Evolutionary conservation across 1,140 invertebrate species (phyloP).

Genomic region (Formica exsecta): DNA sequence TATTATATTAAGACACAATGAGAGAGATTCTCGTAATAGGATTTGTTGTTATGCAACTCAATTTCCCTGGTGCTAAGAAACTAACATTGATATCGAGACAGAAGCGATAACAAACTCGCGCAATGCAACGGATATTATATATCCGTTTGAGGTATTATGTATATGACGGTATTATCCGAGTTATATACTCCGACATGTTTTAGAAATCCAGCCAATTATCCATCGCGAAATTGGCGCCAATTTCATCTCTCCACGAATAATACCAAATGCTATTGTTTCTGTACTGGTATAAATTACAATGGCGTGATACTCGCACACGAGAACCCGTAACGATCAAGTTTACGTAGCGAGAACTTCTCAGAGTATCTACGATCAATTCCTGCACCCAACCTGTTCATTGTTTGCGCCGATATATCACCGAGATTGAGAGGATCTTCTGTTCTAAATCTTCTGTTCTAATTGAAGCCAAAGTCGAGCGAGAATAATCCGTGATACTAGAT

Average conservation of each 20-base stretch:
- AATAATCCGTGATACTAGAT: slow-evolving; percentile 26
- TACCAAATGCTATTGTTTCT: slow-evolving; percentile 29
- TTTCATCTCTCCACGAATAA: slow-evolving; percentile 28
- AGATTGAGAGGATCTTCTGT: slow-evolving; percentile 6
- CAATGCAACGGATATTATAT: slow-evolving; percentile 1
- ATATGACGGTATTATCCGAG: slow-evolving; percentile 31
- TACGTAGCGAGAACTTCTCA: slow-evolving; percentile 17
- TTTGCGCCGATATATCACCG: slow-evolving; percentile 5
- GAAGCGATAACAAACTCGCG: slow-evolving; percentile 16
- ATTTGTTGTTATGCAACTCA: slow-evolving; percentile 21
- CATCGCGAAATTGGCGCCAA: slow-evolving; percentile 39
- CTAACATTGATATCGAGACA: background rate
- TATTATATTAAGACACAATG: slow-evolving; percentile 32
- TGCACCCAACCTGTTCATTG: background rate
- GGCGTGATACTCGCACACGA: background rate
- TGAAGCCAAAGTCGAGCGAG: slow-evolving; percentile 11
- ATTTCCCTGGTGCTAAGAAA: slow-evolving; percentile 17
- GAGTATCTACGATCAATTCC: slow-evolving; percentile 32
- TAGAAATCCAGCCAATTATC: slow-evolving; percentile 52
- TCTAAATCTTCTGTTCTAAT: slow-evolving; percentile 40
- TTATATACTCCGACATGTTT: slow-evolving; percentile 24
- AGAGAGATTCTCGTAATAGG: background rate
- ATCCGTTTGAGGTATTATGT: slow-evolving; percentile 12
- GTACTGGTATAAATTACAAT: slow-evolving; percentile 10
- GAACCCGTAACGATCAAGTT: slow-evolving; percentile 29